Conservation (phyloP, 35 echinoderm and acorn worm genomes). For the Heliocidaris erythrogramma region DNA sequence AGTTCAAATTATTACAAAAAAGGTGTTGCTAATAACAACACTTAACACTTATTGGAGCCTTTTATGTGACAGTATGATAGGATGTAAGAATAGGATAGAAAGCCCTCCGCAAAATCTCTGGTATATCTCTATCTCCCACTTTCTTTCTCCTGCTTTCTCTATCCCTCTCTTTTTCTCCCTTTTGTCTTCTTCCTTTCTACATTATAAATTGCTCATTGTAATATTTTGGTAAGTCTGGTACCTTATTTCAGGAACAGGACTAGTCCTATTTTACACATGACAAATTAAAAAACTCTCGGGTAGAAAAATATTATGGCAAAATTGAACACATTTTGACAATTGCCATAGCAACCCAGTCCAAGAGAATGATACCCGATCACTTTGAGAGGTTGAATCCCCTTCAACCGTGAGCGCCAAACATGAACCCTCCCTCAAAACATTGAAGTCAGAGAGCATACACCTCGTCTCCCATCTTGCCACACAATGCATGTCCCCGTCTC, state of each 20-base stretch:
- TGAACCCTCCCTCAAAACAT: conserved; percentile 4
- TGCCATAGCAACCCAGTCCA: background rate
- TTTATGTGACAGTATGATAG: no score
- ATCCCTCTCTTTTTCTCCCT: background rate
- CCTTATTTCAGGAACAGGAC: background rate
- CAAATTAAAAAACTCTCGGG: background rate
- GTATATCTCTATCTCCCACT: background rate
- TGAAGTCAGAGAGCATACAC: background rate
- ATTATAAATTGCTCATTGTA: background rate
- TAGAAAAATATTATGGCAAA: background rate
- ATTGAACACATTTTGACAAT: background rate
- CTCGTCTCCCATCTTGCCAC: background rate
- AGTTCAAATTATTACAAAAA: no score
- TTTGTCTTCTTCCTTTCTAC: background rate
- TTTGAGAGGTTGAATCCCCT: background rate
- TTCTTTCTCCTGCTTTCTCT: background rate
- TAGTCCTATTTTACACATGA: background rate
- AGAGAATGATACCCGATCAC: background rate
- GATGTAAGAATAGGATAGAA: no score
- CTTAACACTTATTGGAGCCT: no score
- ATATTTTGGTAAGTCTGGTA: background rate
- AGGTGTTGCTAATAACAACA: no score
- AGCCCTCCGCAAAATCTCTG: no score
- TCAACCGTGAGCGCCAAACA: conserved; percentile 4
- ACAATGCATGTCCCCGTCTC: background rate